Evolutionary conservation across 2,113 vertebrate genomes (phyloP).

Genomic region (Motacilla tschutschensis): DNA sequence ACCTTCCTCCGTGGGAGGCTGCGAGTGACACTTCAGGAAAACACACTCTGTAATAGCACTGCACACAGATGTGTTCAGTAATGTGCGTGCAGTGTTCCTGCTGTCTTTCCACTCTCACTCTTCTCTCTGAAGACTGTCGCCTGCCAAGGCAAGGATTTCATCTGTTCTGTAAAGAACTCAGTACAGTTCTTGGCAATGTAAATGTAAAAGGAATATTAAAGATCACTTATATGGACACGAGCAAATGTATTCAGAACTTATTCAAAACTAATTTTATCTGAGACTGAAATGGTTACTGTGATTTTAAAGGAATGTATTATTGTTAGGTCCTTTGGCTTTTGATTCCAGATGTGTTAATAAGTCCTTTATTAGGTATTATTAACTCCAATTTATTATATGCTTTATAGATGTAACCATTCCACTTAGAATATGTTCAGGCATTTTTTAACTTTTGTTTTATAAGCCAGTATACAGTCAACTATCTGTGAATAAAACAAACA

Average conservation of each 20-base stretch:
- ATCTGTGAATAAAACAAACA: background rate
- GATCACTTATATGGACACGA: background rate
- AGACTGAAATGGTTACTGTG: background rate
- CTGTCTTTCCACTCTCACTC: background rate
- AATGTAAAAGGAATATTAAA: background rate
- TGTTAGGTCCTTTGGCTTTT: background rate
- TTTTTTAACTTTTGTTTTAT: background rate
- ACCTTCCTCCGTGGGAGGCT: background rate
- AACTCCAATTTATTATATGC: background rate
- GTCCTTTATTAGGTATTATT: background rate
- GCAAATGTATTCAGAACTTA: background rate
- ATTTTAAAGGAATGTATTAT: background rate
- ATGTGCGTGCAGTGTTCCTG: background rate
- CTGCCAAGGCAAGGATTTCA: background rate
- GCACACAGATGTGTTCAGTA: background rate
- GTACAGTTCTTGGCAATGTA: background rate
- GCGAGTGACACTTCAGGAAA: background rate
- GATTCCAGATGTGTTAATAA: background rate
- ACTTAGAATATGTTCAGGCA: background rate
- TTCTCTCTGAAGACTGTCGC: rapidly evolving
- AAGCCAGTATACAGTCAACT: background rate
- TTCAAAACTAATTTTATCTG: background rate
- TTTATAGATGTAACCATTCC: background rate
- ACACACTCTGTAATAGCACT: background rate
- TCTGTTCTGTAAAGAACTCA: background rate